Percentiles rank a stretch among this genome's conserved stretches.
Evolutionary conservation across 2,113 vertebrate genomes (phyloP).

Genomic region (Apaloderma vittatum): DNA sequence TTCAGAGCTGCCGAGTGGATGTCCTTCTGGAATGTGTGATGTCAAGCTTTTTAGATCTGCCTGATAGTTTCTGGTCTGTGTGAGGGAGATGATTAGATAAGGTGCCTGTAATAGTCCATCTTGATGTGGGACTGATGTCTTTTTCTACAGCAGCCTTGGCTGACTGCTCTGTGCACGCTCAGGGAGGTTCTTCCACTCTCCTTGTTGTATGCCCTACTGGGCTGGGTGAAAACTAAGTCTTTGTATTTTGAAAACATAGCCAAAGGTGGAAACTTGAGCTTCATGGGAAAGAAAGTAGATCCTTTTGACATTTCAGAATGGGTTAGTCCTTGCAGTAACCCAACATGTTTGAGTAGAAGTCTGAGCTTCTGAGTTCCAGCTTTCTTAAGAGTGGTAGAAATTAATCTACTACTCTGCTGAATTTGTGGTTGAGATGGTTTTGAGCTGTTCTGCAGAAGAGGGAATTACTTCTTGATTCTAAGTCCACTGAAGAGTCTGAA

Average conservation of each 20-base stretch:
- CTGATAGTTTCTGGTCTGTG: background rate
- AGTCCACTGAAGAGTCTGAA: background rate
- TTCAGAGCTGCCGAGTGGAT: background rate
- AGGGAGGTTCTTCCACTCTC: background rate
- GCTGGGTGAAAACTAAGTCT: background rate
- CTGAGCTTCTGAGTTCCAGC: background rate
- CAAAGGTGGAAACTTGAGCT: conserved; percentile 36
- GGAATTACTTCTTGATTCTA: background rate
- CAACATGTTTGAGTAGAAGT: background rate
- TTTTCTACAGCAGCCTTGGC: background rate
- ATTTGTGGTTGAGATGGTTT: background rate
- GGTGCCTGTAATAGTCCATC: background rate
- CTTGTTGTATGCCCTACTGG: background rate
- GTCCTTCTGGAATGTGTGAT: background rate
- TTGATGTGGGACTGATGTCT: background rate
- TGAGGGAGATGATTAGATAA: background rate
- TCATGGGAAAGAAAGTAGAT: conserved; percentile 10
- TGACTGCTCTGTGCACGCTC: background rate
- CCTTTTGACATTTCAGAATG: background rate
- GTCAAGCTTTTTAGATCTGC: background rate
- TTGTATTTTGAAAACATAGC: background rate
- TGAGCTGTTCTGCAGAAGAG: background rate
- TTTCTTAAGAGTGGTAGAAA: background rate
- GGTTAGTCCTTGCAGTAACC: background rate
- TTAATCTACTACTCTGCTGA: background rate